phyloP scores from a whole-genome alignment of 2,888 invertebrate genomes.

The Platycheirus albimanus region DNA sequence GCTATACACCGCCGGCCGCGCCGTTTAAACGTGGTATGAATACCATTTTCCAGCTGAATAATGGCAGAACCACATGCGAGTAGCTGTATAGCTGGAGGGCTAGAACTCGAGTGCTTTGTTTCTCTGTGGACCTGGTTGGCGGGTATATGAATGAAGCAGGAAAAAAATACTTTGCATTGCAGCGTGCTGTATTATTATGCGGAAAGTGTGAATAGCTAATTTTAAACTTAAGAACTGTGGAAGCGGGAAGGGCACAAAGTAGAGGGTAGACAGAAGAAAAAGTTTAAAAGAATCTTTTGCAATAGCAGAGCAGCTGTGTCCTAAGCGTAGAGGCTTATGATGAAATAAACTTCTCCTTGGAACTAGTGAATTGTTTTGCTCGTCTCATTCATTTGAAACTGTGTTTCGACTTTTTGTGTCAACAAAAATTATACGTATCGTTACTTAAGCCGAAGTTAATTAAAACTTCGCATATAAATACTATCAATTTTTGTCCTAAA shows the following conservation, averaged over 20 bases:
- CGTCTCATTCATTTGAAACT: not conserved
- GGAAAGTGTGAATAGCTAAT: constrained; percentile 39
- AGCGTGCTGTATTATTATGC: constrained; percentile 1
- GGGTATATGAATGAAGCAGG: not conserved
- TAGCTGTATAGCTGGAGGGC: not conserved
- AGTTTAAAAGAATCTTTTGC: not conserved
- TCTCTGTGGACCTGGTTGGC: too few relatives aligned
- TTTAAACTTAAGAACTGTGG: not conserved
- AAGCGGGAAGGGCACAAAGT: not conserved
- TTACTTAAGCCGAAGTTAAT: too few relatives aligned
- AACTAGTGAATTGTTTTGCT: too few relatives aligned
- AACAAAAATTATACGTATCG: too few relatives aligned
- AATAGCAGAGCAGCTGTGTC: not conserved
- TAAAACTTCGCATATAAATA: too few relatives aligned
- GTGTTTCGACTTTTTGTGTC: too few relatives aligned
- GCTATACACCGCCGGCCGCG: not conserved
- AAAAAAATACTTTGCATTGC: constrained; percentile 17
- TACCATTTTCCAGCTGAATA: constrained; percentile 45
- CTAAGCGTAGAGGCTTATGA: not conserved
- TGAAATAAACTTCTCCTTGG: too few relatives aligned
- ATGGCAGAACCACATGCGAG: constrained; percentile 38
- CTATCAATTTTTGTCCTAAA: too few relatives aligned
- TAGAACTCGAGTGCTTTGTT: constrained; percentile 9
- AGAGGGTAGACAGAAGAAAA: not conserved
- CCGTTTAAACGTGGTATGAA: constrained; percentile 41